Base-by-base conservation (phyloP, 2,797 vertebrate species). In the Okamejei kenojei region DNA sequence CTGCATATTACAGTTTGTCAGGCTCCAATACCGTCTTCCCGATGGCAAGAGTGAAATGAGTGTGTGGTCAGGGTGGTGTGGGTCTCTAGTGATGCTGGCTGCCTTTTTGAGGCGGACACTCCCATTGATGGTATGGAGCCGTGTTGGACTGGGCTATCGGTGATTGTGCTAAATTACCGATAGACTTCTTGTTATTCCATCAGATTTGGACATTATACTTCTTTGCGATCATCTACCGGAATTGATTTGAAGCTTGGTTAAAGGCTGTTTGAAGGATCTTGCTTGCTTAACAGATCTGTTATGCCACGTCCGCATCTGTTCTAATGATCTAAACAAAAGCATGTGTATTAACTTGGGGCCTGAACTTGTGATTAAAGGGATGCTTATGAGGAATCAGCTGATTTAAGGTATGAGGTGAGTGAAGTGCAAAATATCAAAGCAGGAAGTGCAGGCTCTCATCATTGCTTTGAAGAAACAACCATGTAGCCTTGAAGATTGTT, bases 241-340 rank as follows among this genome's bases (percentile, higher is more conserved):
- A 65, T 9, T 88, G n/a, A 10, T 68, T 88, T 86, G 11, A 86
- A 86, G 45, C 45, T 54, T 54, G 45, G 45, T 54, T 54, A 54
- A 54, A 54, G 45, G 45, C 45, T 54, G 45, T 5, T 54, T 32
- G 63, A 65, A 68, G 84, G 35, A 10, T 65, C 84, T n/a, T 68
- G n/a, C 84, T 35, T 19, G 61, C 84, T 68, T 65, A 68, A 88
- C 84, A 65, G 7, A 35, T 88, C 84, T 68, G 29, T 88, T 86
- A 21, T 35, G 84, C 23, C 11, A 68, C 19, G n/a, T 35, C n/a
- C 84, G 68, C 84, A 88, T 88, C 84, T 88, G 84, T 35, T 68
- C 17, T 23, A 35, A 32, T 10, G 84, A 88, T 68, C 84, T 68
- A 88, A 88, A 88, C 84, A 88, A 88, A 88, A 88, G 68, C n/a